Base-by-base conservation (phyloP, 2,797 vertebrate genomes). In the Falco cherrug region DNA sequence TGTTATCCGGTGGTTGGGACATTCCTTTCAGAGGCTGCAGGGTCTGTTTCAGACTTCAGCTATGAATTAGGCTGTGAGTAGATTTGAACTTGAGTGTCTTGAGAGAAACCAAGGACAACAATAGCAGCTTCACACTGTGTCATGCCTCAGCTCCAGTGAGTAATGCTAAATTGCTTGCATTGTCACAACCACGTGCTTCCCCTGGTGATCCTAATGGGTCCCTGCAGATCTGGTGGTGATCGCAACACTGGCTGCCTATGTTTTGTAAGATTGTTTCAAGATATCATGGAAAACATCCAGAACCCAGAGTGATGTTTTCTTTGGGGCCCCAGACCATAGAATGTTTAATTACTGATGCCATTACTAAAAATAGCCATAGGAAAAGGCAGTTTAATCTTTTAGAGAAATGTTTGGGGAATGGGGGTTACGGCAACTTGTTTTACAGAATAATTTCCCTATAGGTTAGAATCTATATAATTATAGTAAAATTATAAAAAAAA, bases 291-390 rank as follows among this genome's bases (percentile, higher is more conserved):
- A 88, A 65, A 78, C 74, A 81, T 94, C 87, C 89, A 91, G 92
- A 95, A 84, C 75, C 57, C 45, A 67, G 60, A 76, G 41, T 85
- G 81, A 60, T 93, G 80, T 95, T 97, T 95, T 95, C 89, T 97
- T 91, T 95, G 86, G 74, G 90, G 84, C 86, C 69, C 31, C 70
- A 95, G 59, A 77, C 76, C 71, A 12, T 43, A 84, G 45, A 92
- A 74, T 57, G 21, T 67, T 96, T 85, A 91, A 94, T 97, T 97
- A 95, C 90, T 96, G 92, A 97, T 97, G 93, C 84, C 91, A 80
- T 94, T 81, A 70, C 86, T 84, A 69, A 90, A 96, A 97, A 95
- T 92, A 94, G 70, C 59, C 77, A 69, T 73, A 90, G 87, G 78
- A 95, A 93, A 96, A 96, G 29, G 29, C 63, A 28, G 53, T 71